phyloP scores from a whole-genome alignment of 2,113 vertebrate species.

The Phrynosoma platyrhinos region DNA sequence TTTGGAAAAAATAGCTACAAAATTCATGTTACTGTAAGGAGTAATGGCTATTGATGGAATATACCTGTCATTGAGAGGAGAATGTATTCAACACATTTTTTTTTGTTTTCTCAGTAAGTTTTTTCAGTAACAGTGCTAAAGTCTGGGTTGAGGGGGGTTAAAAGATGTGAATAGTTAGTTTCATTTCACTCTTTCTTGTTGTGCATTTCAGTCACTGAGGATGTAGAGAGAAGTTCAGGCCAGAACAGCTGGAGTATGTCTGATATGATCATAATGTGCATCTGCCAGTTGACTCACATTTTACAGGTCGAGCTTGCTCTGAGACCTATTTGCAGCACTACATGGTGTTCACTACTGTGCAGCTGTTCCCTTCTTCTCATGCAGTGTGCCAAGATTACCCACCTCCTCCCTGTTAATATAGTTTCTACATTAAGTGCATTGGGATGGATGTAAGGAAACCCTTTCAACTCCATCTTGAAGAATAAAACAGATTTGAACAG shows the following conservation, averaged over 20 bases:
- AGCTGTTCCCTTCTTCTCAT: not conserved
- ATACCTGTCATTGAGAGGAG: too few relatives aligned
- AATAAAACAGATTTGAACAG: not conserved
- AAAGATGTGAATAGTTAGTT: not conserved
- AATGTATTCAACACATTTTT: not conserved
- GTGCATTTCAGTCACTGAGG: accelerated
- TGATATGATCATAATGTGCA: accelerated
- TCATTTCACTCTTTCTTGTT: not conserved
- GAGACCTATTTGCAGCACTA: not conserved
- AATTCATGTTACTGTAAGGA: too few relatives aligned
- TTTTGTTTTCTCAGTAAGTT: not conserved
- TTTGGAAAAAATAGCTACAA: too few relatives aligned
- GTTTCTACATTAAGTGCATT: not conserved
- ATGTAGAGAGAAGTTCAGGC: not conserved
- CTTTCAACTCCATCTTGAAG: not conserved
- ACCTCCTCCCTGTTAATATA: not conserved
- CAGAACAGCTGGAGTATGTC: not conserved
- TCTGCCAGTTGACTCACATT: not conserved
- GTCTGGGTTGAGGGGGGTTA: too few relatives aligned
- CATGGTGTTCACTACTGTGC: not conserved
- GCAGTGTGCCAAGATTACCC: not conserved
- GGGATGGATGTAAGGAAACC: not conserved
- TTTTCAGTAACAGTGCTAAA: not conserved
- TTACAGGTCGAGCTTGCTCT: not conserved
- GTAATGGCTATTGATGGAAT: too few relatives aligned